Percentiles rank a stretch among this genome's conserved stretches.
Conservation (phyloP, 35 echinoderm and acorn worm genomes). For the Stichopus chloronotus region DNA sequence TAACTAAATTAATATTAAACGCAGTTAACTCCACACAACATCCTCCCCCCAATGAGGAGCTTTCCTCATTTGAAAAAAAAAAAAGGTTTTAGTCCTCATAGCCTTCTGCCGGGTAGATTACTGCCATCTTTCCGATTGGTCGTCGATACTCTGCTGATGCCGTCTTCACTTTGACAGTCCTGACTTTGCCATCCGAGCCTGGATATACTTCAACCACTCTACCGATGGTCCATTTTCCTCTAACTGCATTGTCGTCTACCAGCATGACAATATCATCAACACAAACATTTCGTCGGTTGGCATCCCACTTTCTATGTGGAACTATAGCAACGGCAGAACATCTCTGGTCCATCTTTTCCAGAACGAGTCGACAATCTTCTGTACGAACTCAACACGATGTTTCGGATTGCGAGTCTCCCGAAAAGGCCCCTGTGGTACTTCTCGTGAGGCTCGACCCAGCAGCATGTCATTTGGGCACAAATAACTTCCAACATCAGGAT, state of each 20-base stretch:
- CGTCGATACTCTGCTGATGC: no score
- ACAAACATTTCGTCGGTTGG: constrained; percentile 39
- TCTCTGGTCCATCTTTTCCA: constrained; percentile 75
- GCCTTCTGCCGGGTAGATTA: no score
- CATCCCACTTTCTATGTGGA: constrained; percentile 39
- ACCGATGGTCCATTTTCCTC: constrained; percentile 73
- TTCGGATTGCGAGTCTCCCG: constrained; percentile 56
- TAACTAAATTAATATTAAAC: no score
- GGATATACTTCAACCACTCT: constrained; percentile 65
- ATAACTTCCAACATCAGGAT: constrained; percentile 63
- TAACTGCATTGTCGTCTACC: constrained; percentile 43
- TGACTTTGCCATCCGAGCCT: constrained; percentile 63
- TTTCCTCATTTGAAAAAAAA: not conserved
- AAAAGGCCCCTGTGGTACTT: constrained; percentile 62
- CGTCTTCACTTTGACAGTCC: constrained; percentile 66
- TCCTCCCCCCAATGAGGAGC: not conserved
- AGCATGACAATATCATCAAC: constrained; percentile 59
- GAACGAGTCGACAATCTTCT: constrained; percentile 69
- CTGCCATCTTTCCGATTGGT: no score
- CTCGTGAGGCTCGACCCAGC: constrained; percentile 42
- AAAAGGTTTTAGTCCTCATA: no score
- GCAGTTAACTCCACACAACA: not conserved
- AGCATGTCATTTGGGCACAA: constrained; percentile 66
- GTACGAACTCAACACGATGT: constrained; percentile 69
- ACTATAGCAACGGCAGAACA: constrained; percentile 57